Percentiles rank a stretch among this genome's conserved stretches.
These are phyloP conservation scores for Chionomys nivalis DNA, from an alignment of 2,113 vertebrate genomes.

Conservation along the genomic window DNA sequence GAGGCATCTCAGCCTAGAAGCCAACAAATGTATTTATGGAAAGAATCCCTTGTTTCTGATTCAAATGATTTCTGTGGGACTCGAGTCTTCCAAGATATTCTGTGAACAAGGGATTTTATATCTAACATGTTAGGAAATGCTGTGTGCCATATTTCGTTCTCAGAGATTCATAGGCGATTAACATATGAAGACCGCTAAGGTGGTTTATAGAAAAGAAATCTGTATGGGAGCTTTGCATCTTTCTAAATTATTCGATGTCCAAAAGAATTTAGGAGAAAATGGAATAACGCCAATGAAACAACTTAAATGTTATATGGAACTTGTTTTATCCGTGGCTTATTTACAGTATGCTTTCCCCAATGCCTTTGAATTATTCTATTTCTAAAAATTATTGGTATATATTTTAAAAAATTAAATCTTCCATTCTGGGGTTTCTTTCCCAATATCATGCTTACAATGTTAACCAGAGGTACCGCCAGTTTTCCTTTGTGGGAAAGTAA, in stretches of 20 bases:
- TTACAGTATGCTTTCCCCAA: constrained; percentile 39
- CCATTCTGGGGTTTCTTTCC: constrained; percentile 19
- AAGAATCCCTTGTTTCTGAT: constrained; percentile 56
- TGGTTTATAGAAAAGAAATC: constrained; percentile 41
- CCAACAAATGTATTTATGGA: constrained; percentile 11
- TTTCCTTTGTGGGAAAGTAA: constrained; percentile 75
- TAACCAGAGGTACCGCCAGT: constrained; percentile 66
- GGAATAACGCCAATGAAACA: background rate
- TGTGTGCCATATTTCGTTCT: constrained; percentile 33
- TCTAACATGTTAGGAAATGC: constrained; percentile 47
- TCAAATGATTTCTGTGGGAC: constrained; percentile 51
- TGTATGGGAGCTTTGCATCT: constrained; percentile 1
- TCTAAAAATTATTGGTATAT: constrained; percentile 5
- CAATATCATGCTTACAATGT: constrained; percentile 63
- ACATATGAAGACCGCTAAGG: constrained; percentile 2
- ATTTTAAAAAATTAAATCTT: constrained; percentile 10
- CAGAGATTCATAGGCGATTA: constrained; percentile 44
- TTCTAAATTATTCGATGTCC: constrained; percentile 24
- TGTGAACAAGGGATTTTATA: constrained; percentile 47
- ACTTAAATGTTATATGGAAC: constrained; percentile 31
- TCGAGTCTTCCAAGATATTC: background rate
- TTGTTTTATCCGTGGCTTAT: constrained; percentile 30
- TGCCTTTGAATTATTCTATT: constrained; percentile 5
- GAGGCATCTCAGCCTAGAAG: background rate
- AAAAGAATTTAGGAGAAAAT: background rate